A percentile compares a stretch with the other conserved stretches of the same genome.
These are phyloP conservation scores for Dusona sp. DNA, from an alignment of 2,888 invertebrate genomes.

Conservation along the genomic window DNA sequence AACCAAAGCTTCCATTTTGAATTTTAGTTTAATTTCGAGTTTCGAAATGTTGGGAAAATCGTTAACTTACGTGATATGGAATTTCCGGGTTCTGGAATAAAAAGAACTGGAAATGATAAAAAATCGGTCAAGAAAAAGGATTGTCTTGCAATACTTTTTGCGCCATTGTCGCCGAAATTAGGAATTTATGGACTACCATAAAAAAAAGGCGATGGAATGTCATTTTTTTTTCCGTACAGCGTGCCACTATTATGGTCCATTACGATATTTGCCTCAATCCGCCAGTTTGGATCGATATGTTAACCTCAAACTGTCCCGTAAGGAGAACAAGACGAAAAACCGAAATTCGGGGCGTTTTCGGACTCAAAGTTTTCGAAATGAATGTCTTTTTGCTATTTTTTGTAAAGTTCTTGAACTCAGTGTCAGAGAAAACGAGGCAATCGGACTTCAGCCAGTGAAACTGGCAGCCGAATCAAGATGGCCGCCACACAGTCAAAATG, in stretches of 20 bases:
- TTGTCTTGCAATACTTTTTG: neutral
- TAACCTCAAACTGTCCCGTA: neutral
- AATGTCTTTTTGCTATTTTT: neutral
- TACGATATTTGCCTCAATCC: neutral
- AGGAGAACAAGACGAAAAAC: neutral
- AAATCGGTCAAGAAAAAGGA: neutral
- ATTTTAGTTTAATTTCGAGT: neutral
- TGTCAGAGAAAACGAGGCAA: neutral
- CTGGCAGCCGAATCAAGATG: neutral
- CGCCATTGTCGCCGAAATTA: neutral
- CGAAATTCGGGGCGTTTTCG: neutral
- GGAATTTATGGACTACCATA: neutral
- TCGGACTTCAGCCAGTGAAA: neutral
- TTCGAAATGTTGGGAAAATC: neutral
- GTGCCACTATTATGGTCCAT: neutral
- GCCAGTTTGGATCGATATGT: neutral
- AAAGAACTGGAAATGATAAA: neutral
- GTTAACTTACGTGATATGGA: slow-evolving; percentile 11
- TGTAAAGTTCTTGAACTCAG: neutral
- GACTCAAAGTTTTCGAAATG: neutral
- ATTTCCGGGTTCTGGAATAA: neutral
- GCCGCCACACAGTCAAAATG: too few species aligned
- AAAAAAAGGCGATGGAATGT: neutral
- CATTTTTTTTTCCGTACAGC: neutral
- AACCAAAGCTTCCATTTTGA: neutral